Base-by-base conservation (phyloP, 2,113 vertebrate genomes). In the Rhinichthys klamathensis region DNA sequence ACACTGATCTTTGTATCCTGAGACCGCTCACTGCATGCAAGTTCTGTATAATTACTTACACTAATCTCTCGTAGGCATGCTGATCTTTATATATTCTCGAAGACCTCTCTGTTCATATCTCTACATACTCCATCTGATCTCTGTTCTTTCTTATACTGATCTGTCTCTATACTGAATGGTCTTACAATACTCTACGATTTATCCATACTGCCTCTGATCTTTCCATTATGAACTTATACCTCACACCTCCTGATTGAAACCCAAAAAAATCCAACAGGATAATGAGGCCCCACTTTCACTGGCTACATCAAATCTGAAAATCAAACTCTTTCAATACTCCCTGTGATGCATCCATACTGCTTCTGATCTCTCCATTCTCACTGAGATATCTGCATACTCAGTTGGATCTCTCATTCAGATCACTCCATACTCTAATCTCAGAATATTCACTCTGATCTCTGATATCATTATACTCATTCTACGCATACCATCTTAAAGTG, bases 1-100 rank as follows among this genome's bases (percentile, higher is more conserved):
- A 83, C 81, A 58, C 65, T 70, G 67, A 83, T 83, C 65, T 83
- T 83, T 83, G 65, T 41, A 72, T 83, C 67, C 67, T 18, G 18
- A 72, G 49, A 83, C 81, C 15, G 23, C 35, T 83, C 49, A 56
- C 30, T 72, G 81, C 67, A 72, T 56, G 49, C 67, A 41, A 70
- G 46, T 83, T 83, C 27, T 49, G 49, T 58, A 41, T 56, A 83
- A 72, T 83, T 83, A 72, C 67, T 72, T 72, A 83, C 65, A 72
- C 65, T 83, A 72, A 82, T 72, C 67, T 83, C 67, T 30, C 21
- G 13, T 25, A 41, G 56, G 81, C 81, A 83, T 72, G 67, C 30
- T 54, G 81, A 72, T 83, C 67, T 25, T 32, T 83, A 25, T 69
- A 69, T 54, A 82, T 67, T 70, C 27, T 44, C 8, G 1, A 65